Conservation (phyloP, 53 echinoderm and acorn worm species). For the Stichopus horrens region DNA sequence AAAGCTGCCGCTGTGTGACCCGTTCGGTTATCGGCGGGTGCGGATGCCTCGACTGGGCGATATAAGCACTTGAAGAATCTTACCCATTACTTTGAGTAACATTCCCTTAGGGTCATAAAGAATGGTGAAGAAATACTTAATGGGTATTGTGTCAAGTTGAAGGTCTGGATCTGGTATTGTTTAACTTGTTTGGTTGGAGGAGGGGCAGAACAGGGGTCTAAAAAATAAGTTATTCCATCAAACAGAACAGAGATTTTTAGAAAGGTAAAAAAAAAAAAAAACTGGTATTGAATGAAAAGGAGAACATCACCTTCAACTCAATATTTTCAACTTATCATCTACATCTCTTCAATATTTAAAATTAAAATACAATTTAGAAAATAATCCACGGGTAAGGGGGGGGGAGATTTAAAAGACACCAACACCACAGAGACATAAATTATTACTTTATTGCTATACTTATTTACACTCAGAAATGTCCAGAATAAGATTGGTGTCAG, state of each 20-base stretch:
- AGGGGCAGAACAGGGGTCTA: neutral
- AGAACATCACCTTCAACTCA: too few relatives aligned
- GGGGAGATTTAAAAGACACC: too few relatives aligned
- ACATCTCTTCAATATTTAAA: too few relatives aligned
- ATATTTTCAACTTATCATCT: too few relatives aligned
- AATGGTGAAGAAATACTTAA: neutral
- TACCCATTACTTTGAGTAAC: slow-evolving; percentile 3
- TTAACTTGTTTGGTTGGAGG: neutral
- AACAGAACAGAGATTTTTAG: neutral
- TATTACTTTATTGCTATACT: too few relatives aligned
- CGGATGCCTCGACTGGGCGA: neutral
- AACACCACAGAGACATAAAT: too few relatives aligned
- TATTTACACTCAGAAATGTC: too few relatives aligned
- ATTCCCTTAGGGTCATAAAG: neutral
- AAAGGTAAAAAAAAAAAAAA: neutral
- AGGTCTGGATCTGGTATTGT: neutral
- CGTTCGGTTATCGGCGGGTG: neutral
- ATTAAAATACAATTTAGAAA: too few relatives aligned
- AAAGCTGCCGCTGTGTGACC: neutral
- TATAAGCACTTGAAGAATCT: neutral
- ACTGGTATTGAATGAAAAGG: neutral
- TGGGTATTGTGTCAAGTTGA: neutral
- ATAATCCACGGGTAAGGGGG: too few relatives aligned
- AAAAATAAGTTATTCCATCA: neutral
- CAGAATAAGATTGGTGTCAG: too few relatives aligned